Evolutionary conservation across 2,797 vertebrate genomes (phyloP).

Genomic region (Podargus strigoides): DNA sequence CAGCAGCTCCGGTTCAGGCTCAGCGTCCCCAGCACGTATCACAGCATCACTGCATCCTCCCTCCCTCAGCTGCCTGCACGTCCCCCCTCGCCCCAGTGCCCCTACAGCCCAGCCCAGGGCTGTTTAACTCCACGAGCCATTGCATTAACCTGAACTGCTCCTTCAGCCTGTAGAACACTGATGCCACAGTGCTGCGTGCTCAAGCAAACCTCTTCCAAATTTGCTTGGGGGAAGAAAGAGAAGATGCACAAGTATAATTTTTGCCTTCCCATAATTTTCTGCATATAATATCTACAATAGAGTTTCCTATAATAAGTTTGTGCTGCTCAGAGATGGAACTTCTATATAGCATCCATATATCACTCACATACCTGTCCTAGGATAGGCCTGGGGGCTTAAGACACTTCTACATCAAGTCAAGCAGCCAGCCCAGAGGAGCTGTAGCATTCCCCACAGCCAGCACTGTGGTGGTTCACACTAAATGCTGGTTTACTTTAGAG

Average conservation of each 20-base stretch:
- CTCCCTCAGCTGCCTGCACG: background rate
- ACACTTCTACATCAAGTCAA: background rate
- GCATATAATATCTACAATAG: too few species aligned
- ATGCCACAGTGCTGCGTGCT: background rate
- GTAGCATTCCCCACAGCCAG: background rate
- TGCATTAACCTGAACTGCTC: fast-evolving
- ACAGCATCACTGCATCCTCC: background rate
- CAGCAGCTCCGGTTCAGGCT: background rate
- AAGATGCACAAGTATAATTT: background rate
- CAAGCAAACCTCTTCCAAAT: background rate
- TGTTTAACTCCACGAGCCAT: background rate
- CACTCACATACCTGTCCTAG: background rate
- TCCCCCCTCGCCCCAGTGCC: background rate
- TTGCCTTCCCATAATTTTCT: background rate
- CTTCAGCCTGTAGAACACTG: background rate
- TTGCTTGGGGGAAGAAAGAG: background rate
- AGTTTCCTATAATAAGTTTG: background rate
- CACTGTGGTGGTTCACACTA: too few species aligned
- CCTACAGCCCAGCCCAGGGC: background rate
- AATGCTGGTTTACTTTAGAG: too few species aligned
- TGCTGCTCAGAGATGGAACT: background rate
- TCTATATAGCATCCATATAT: fast-evolving
- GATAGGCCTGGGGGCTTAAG: background rate
- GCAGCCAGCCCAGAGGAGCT: background rate
- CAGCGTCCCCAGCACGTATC: background rate